These are phyloP conservation scores for Habrosyne pyritoides DNA, from an alignment of 2,888 invertebrate genomes.

Conservation along the genomic window DNA sequence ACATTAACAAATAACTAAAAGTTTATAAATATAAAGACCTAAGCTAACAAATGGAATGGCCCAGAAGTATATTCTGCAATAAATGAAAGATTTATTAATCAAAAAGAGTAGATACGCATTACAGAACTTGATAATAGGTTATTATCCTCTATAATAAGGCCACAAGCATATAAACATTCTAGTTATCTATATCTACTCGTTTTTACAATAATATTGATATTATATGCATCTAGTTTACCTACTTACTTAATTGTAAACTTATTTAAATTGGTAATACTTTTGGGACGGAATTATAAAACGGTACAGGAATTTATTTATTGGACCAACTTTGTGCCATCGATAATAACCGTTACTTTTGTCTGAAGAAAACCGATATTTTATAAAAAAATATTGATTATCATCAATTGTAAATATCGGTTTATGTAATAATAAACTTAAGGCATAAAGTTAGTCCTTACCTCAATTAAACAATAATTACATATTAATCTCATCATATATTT, in stretches of 20 bases:
- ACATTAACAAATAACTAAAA: slow-evolving; percentile 40
- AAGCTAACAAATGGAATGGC: slow-evolving; percentile 41
- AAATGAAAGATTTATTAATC: slow-evolving; percentile 19
- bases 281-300: slow-evolving; percentile 69
- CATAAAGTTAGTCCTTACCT: slow-evolving; percentile 13
- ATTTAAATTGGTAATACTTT: slow-evolving; percentile 68
- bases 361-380: too few relatives aligned
- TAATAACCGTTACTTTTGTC: neutral
- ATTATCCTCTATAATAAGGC: slow-evolving; percentile 15
- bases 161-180: neutral
- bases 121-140: slow-evolving; percentile 19
- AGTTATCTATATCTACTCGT: neutral
- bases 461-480: slow-evolving; percentile 32
- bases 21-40: slow-evolving; percentile 22
- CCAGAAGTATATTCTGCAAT: slow-evolving; percentile 42
- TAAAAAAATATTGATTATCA: too few relatives aligned
- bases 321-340: neutral
- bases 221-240: neutral
- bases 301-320: slow-evolving; percentile 11
- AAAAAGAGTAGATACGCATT: neutral
- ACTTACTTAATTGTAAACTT: slow-evolving; percentile 18
- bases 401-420: neutral
- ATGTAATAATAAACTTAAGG: slow-evolving; percentile 8
- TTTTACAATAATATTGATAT: neutral
- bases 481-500: slow-evolving; percentile 31